Base-by-base conservation (phyloP, 2,797 vertebrate genomes). In the Alexandromys oeconomus region DNA sequence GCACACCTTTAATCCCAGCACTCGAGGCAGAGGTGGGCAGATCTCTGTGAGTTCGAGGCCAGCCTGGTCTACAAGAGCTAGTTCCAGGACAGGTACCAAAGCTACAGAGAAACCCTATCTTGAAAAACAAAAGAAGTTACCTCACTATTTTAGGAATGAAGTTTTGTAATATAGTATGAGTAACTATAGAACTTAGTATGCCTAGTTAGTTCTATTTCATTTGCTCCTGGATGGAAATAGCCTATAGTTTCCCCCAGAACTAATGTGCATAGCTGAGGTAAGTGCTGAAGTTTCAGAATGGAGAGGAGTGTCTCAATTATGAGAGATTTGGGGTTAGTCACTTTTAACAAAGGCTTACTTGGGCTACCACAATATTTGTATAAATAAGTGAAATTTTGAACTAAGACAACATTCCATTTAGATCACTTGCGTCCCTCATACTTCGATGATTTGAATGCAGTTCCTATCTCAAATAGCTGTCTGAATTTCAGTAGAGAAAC, bases 361-460 rank as follows among this genome's bases (percentile, higher is more conserved):
- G 74, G 57, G 84, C 51, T 73, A 46, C 61, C 48, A n/a, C 19
- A 77, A 0, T 77, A 48, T 81, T 96, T 96, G 40, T 57, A 92
- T 43, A 81, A 80, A 81, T 46, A 48, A 89, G 93, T 81, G 57
- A 59, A 80, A 67, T 96, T 48, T 79, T 87, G 67, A 59, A 65
- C 74, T 69, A 12, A 82, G 23, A 54, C 78, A 92, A 79, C 65
- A 93, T 92, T 74, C 85, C 21, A 34, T 71, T 92, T 46, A 73
- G 29, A 67, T 86, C 37, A 92, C 9, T 37, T 87, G 7, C 54
- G 5, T 82, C 67, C 31, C 89, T 43, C 93, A 27, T 78, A 43
- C 57, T 96, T 95, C 78, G 19, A 29, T 91, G 76, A 19, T 95
- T 96, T 96, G 48, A 95, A 46, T 94, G 95, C 81, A 54, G 63